phyloP scores from a whole-genome alignment of 1,140 invertebrate species.

The Streblospio benedicti region DNA sequence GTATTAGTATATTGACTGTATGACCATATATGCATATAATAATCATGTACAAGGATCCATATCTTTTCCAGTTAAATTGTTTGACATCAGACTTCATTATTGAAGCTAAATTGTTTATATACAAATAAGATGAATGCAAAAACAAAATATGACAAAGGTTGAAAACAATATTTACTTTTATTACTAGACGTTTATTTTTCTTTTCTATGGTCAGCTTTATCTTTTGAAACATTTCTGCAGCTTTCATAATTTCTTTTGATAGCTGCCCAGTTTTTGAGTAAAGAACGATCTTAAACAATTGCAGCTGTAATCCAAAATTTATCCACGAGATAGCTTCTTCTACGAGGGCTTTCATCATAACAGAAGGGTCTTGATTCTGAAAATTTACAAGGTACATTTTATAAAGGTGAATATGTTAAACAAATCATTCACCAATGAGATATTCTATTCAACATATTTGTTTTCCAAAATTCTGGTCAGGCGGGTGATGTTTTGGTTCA shows the following conservation, averaged over 20 bases:
- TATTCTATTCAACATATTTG: background rate
- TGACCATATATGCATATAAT: background rate
- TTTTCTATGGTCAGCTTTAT: constrained; percentile 18
- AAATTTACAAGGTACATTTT: background rate
- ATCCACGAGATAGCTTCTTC: constrained; percentile 39
- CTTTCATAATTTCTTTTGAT: background rate
- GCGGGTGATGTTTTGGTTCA: too few species aligned
- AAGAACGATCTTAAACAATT: constrained; percentile 36
- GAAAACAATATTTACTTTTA: background rate
- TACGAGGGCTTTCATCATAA: constrained; percentile 29
- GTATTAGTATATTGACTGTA: background rate
- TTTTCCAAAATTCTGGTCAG: background rate
- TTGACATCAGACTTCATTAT: too few species aligned
- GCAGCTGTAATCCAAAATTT: constrained; percentile 32
- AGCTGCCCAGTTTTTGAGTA: constrained; percentile 19
- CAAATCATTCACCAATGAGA: background rate
- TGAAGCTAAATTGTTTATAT: too few species aligned
- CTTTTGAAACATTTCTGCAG: constrained; percentile 19
- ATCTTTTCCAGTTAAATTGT: too few species aligned
- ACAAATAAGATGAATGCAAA: too few species aligned
- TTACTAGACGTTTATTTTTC: background rate
- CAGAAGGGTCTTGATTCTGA: constrained; percentile 21
- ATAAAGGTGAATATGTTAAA: background rate
- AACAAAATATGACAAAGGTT: too few species aligned
- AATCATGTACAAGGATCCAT: too few species aligned